Conservation (phyloP, 2,113 vertebrate genomes). For the Cettia cetti region DNA sequence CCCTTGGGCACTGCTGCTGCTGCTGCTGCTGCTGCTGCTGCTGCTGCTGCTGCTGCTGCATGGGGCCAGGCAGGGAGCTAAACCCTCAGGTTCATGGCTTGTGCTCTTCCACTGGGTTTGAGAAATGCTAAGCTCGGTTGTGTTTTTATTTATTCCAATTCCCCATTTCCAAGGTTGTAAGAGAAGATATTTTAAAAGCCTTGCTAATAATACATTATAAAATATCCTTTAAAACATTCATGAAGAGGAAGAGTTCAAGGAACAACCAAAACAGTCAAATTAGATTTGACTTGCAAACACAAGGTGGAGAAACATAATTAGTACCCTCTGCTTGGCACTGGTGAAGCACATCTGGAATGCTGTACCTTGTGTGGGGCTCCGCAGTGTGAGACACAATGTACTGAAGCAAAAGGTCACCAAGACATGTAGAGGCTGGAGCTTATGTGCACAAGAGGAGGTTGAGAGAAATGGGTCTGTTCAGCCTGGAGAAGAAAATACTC, state of each 20-base stretch:
- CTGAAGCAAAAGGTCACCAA: neutral
- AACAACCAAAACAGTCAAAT: rapidly evolving
- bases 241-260: neutral
- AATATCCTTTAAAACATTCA: neutral
- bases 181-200: neutral
- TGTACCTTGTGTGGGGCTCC: neutral
- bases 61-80: neutral
- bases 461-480: neutral
- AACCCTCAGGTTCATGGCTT: rapidly evolving
- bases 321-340: neutral
- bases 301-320: rapidly evolving
- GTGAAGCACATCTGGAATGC: neutral
- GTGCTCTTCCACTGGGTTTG: neutral
- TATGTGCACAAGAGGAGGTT: neutral
- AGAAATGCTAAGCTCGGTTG: neutral
- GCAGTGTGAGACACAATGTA: rapidly evolving
- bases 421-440: neutral
- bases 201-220: neutral
- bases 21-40: neutral
- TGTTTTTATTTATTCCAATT: neutral
- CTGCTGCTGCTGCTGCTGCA: neutral
- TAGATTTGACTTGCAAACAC: neutral
- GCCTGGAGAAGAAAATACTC: neutral
- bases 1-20: neutral
- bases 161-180: neutral